Evolutionary conservation across 2,888 invertebrate genomes (phyloP).

Genomic region (Nyleta sp.): DNA sequence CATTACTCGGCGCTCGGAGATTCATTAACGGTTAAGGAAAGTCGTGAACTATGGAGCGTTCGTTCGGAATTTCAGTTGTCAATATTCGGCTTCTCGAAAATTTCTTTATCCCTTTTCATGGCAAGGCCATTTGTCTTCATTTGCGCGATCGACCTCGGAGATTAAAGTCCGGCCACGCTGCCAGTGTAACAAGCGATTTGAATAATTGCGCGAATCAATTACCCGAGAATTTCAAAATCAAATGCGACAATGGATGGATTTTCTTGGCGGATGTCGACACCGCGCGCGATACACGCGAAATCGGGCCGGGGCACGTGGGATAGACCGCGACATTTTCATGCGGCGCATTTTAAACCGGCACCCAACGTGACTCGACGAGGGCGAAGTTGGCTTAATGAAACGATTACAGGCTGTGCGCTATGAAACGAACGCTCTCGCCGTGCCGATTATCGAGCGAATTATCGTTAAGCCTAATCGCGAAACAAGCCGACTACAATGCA

Average conservation of each 20-base stretch:
- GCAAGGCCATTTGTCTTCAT: conserved; percentile 38
- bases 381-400: conserved; percentile 65
- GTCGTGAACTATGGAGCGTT: neutral
- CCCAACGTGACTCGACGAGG: conserved; percentile 56
- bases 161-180: conserved; percentile 25
- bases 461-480: conserved; percentile 63
- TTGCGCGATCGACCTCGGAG: conserved; percentile 23
- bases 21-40: conserved; percentile 8
- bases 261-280: conserved; percentile 23
- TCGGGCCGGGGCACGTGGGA: conserved; percentile 21
- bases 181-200: conserved; percentile 30
- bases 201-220: conserved; percentile 54
- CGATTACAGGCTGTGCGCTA: conserved; percentile 54
- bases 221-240: conserved; percentile 24
- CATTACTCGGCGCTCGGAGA: neutral
- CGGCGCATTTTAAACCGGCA: conserved; percentile 43
- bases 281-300: neutral
- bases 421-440: conserved; percentile 42
- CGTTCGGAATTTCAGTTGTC: neutral
- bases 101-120: conserved; percentile 4
- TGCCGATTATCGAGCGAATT: conserved; percentile 58
- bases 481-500: conserved; percentile 54
- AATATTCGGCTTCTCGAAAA: conserved; percentile 6
- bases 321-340: conserved; percentile 43
- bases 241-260: conserved; percentile 14